Conservation (phyloP, 2,797 vertebrate species). For the Melanotaenia pygmaea region DNA sequence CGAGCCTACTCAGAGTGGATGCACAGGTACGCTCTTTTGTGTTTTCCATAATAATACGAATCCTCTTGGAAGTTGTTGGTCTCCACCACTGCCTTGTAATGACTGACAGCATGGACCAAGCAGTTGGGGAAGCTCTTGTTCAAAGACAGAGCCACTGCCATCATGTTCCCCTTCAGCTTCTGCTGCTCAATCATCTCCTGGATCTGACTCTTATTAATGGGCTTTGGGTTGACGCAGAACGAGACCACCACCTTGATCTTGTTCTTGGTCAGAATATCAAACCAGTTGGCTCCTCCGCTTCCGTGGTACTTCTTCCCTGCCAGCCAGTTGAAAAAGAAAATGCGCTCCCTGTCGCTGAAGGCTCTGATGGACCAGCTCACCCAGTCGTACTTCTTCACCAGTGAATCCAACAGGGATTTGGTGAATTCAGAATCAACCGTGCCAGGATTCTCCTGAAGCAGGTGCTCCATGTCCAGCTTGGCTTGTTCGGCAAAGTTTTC, state of each 20-base stretch:
- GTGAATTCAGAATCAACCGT: slow-evolving; percentile 64
- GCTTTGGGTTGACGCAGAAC: slow-evolving; percentile 77
- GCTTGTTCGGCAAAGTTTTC: slow-evolving; percentile 83
- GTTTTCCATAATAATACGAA: slow-evolving; percentile 80
- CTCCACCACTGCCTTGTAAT: slow-evolving; percentile 83
- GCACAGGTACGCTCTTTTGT: slow-evolving; percentile 79
- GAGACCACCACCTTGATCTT: slow-evolving; percentile 83
- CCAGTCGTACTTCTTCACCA: slow-evolving; percentile 85
- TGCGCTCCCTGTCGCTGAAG: slow-evolving; percentile 72
- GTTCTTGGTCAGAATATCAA: slow-evolving; percentile 80
- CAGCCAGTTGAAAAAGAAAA: slow-evolving; percentile 86
- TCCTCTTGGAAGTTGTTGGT: slow-evolving; percentile 83
- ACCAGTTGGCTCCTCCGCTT: slow-evolving; percentile 78
- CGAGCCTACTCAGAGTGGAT: slow-evolving; percentile 79
- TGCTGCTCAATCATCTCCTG: slow-evolving; percentile 78
- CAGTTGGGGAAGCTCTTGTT: slow-evolving; percentile 75
- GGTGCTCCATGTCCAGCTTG: slow-evolving; percentile 77
- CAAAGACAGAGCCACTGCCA: slow-evolving; percentile 74
- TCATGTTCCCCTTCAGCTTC: slow-evolving; percentile 82
- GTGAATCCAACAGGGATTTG: slow-evolving; percentile 71
- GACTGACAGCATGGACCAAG: slow-evolving; percentile 83
- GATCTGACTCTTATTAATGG: slow-evolving; percentile 78
- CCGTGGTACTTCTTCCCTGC: slow-evolving; percentile 84
- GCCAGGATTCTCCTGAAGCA: slow-evolving; percentile 66
- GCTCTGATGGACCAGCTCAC: slow-evolving; percentile 84